phyloP scores from a whole-genome alignment of 2,888 invertebrate genomes.

The Parnassius glacialis region DNA sequence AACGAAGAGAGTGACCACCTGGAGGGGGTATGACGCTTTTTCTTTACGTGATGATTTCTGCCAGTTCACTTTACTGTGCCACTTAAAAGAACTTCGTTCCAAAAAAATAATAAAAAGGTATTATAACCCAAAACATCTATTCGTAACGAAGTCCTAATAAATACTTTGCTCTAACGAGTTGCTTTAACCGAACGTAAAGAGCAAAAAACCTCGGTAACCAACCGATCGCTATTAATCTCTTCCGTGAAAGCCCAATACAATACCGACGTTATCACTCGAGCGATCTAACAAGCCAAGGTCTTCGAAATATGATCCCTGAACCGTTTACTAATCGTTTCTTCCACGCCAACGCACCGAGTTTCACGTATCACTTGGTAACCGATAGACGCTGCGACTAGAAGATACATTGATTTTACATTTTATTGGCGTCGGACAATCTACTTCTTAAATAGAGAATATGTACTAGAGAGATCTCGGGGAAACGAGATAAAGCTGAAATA shows the following conservation, averaged over 20 bases:
- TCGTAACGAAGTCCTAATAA: neutral
- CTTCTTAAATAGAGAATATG: neutral
- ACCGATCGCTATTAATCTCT: constrained; percentile 37
- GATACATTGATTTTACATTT: constrained; percentile 22
- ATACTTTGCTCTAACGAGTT: constrained; percentile 5
- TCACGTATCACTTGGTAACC: constrained; percentile 62
- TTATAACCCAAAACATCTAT: no score
- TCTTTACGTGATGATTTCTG: no score
- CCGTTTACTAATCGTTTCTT: constrained; percentile 67
- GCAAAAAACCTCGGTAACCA: constrained; percentile 31
- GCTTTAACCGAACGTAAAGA: constrained; percentile 10
- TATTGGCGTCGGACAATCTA: constrained; percentile 9
- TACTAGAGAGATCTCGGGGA: no score
- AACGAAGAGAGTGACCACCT: no score
- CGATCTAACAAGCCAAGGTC: constrained; percentile 40
- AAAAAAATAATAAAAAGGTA: no score
- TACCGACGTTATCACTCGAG: constrained; percentile 36
- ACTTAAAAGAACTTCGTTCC: no score
- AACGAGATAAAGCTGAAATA: no score
- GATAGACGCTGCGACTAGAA: constrained; percentile 39
- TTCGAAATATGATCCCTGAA: constrained; percentile 58
- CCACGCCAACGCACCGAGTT: constrained; percentile 55
- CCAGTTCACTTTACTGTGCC: no score
- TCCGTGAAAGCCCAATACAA: constrained; percentile 40
- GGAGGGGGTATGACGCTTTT: no score